These are phyloP conservation scores for Lithophane leautieri DNA, from an alignment of 2,888 invertebrate species.

Conservation along the genomic window DNA sequence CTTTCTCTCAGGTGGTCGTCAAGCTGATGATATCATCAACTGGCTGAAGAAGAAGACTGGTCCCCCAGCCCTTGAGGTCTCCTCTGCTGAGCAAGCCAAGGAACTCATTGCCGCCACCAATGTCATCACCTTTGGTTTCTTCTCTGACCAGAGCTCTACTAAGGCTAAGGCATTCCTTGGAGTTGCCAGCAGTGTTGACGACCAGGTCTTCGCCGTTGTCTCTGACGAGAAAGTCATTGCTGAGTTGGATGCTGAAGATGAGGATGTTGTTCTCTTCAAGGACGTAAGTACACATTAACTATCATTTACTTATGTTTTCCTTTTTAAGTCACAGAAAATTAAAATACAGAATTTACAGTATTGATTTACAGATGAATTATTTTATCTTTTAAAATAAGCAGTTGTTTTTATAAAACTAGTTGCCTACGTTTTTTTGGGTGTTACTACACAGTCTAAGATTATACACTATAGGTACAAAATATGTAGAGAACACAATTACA, in stretches of 20 bases:
- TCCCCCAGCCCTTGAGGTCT: constrained; percentile 96
- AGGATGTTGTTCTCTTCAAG: constrained; percentile 96
- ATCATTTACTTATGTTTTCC: background rate
- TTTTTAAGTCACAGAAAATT: background rate
- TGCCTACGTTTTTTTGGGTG: background rate
- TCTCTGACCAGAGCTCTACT: constrained; percentile 94
- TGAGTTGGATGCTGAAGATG: constrained; percentile 95
- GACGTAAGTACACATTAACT: constrained; percentile 90
- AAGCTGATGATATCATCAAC: constrained; percentile 96
- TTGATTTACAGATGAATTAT: background rate
- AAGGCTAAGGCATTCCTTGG: constrained; percentile 96
- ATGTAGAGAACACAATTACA: no score
- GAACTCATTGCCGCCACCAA: constrained; percentile 94
- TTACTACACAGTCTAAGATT: background rate
- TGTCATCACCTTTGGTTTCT: constrained; percentile 97
- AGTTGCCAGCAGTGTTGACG: constrained; percentile 95
- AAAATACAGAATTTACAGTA: no score
- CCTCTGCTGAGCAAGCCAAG: constrained; percentile 95
- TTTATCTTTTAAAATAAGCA: background rate
- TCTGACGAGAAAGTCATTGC: constrained; percentile 94
- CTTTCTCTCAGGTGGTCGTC: constrained; percentile 93
- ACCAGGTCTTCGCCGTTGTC: constrained; percentile 96
- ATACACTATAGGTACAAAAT: background rate
- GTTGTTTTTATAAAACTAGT: background rate
- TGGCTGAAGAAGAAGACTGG: constrained; percentile 99